Conservation (phyloP, 2,888 invertebrate species). For the Zelleria hepariella region DNA sequence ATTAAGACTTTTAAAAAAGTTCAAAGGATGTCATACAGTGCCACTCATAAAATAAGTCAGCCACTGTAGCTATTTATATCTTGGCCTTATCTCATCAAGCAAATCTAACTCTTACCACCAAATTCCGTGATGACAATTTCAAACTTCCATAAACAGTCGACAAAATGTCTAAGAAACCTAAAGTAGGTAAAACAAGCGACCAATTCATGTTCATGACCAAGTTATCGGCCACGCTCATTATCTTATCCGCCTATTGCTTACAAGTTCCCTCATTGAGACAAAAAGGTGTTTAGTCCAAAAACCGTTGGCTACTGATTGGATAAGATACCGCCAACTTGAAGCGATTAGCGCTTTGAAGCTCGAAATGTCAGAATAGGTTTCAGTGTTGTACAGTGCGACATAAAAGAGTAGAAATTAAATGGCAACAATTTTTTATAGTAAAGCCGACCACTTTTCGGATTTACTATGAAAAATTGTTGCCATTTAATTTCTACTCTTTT, state of each 20-base stretch:
- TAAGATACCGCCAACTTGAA: background rate
- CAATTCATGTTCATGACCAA: background rate
- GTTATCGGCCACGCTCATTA: background rate
- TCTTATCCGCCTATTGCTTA: background rate
- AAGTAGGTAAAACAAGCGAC: background rate
- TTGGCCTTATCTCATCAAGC: background rate
- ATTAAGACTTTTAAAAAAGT: too few relatives aligned
- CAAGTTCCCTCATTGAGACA: background rate
- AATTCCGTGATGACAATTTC: background rate
- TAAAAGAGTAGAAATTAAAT: too few relatives aligned
- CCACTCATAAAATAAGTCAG: too few relatives aligned
- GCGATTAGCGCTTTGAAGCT: background rate
- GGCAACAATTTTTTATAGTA: too few relatives aligned
- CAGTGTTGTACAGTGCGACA: too few relatives aligned
- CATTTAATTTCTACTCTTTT: too few relatives aligned
- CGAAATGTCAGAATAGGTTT: background rate
- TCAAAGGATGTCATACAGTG: too few relatives aligned
- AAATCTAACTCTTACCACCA: background rate
- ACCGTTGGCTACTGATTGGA: background rate
- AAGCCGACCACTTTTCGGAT: too few relatives aligned
- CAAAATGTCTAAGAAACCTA: background rate
- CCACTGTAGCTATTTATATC: background rate
- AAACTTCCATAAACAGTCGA: background rate
- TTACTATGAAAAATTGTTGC: too few relatives aligned
- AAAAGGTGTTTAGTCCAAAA: background rate